phyloP scores from a whole-genome alignment of 2,888 invertebrate genomes.

The Netelia virgata region DNA sequence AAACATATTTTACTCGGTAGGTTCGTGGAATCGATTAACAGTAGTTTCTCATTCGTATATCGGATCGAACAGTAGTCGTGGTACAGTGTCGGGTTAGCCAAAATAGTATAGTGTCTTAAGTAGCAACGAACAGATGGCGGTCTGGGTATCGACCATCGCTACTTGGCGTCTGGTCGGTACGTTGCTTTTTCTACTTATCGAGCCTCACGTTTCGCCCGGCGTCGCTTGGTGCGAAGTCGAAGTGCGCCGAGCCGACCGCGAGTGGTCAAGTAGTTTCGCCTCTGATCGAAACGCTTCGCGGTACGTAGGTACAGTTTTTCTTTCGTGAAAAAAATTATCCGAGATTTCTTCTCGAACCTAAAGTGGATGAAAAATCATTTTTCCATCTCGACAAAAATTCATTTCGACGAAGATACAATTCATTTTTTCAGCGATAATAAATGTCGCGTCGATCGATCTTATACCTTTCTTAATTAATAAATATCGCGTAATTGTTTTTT shows the following conservation, averaged over 20 bases:
- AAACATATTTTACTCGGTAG: background rate
- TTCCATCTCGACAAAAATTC: background rate
- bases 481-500: no score
- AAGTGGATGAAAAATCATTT: background rate
- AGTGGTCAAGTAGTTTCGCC: conserved; percentile 36
- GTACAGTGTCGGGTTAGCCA: conserved; percentile 34
- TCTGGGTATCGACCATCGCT: conserved; percentile 70
- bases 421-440: no score
- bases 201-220: conserved; percentile 42
- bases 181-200: conserved; percentile 73
- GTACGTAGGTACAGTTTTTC: background rate
- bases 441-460: no score
- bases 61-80: conserved; percentile 18
- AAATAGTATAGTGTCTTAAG: conserved; percentile 60
- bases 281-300: background rate
- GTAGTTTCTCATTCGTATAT: conserved; percentile 46
- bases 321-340: background rate
- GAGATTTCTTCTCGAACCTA: background rate
- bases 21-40: conserved; percentile 39
- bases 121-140: conserved; percentile 75
- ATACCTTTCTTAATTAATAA: no score
- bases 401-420: background rate
- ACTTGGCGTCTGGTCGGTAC: conserved; percentile 76
- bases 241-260: background rate
- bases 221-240: background rate